phyloP scores from a whole-genome alignment of 2,113 vertebrate species.

The Aphelocoma coerulescens region DNA sequence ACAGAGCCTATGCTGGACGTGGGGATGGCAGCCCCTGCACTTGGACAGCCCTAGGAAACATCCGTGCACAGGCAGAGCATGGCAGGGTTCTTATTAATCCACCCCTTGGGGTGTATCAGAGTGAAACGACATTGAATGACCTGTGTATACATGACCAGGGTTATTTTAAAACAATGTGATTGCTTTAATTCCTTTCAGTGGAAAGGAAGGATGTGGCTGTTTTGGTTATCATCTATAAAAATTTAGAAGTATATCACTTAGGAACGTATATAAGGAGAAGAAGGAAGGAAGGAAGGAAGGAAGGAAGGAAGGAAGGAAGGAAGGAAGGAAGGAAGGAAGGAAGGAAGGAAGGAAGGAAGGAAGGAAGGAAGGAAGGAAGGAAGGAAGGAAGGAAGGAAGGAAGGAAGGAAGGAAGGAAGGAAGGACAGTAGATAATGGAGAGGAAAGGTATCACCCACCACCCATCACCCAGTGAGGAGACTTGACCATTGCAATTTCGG shows the following conservation, averaged over 20 bases:
- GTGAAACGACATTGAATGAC: background rate
- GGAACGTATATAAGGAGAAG: background rate
- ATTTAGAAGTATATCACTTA: too few species aligned
- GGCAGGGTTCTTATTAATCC: background rate
- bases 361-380: background rate
- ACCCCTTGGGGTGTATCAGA: background rate
- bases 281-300: too few species aligned
- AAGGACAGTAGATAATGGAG: background rate
- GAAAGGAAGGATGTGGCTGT: too few species aligned
- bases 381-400: too few species aligned
- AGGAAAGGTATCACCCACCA: too few species aligned
- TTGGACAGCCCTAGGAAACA: background rate
- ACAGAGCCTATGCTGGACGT: fast-evolving
- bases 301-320: fast-evolving
- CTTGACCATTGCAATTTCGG: background rate
- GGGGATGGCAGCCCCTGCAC: background rate
- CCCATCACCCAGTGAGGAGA: background rate
- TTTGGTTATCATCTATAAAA: background rate
- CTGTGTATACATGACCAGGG: fast-evolving
- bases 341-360: background rate
- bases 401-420: background rate
- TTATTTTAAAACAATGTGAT: background rate
- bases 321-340: background rate
- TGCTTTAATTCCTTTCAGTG: background rate
- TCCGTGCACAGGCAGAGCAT: background rate